phyloP scores from a whole-genome alignment of 2,888 invertebrate species.

The Brachycybe producta region DNA sequence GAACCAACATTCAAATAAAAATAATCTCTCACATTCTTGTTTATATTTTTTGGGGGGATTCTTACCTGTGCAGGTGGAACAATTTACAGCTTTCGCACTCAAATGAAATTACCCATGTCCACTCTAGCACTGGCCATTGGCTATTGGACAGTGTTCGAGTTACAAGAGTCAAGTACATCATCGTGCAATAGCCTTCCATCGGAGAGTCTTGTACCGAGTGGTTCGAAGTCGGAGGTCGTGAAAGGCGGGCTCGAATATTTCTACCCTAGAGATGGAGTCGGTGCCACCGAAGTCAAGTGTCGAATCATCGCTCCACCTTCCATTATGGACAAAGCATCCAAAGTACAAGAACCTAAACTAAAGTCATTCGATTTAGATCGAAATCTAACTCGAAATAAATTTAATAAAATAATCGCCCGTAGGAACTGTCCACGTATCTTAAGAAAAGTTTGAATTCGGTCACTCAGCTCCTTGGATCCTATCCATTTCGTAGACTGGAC shows the following conservation, averaged over 20 bases:
- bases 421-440: slow-evolving; percentile 2
- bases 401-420: background rate
- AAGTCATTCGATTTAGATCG: background rate
- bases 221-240: too few relatives aligned
- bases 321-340: background rate
- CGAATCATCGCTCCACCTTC: background rate
- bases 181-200: too few relatives aligned
- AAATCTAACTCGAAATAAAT: background rate
- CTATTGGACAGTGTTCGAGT: slow-evolving; percentile 25
- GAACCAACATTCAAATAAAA: too few relatives aligned
- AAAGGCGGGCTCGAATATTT: background rate
- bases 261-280: background rate
- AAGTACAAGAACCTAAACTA: too few relatives aligned
- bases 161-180: too few relatives aligned
- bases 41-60: background rate
- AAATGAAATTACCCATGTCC: slow-evolving; percentile 32
- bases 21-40: too few relatives aligned
- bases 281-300: background rate
- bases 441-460: slow-evolving; percentile 5
- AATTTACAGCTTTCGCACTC: slow-evolving; percentile 27
- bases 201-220: too few relatives aligned
- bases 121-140: slow-evolving; percentile 35
- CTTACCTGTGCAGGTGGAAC: background rate
- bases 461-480: slow-evolving; percentile 27
- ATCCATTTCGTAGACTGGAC: slow-evolving; percentile 34